Conservation (phyloP, 2,797 vertebrate species). For the Macropodus opercularis region DNA sequence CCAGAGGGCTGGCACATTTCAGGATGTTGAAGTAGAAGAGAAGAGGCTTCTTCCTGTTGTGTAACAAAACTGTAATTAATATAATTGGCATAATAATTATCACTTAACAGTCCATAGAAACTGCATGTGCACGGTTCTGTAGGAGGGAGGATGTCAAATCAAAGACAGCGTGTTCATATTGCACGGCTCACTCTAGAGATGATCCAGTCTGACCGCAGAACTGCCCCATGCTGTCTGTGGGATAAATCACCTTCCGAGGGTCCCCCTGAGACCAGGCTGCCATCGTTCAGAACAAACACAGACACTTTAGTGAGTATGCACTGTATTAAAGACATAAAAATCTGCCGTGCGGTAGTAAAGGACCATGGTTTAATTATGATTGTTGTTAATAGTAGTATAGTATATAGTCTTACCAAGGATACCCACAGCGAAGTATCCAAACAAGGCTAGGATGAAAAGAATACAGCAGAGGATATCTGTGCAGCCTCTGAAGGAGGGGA, state of each 20-base stretch:
- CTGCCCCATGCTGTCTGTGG: constrained; percentile 92
- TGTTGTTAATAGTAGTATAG: neutral
- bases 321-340: no score
- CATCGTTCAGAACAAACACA: constrained; percentile 22
- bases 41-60: constrained; percentile 86
- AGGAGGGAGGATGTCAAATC: no score
- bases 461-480: constrained; percentile 92
- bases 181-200: constrained; percentile 83
- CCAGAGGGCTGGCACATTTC: constrained; percentile 93
- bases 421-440: constrained; percentile 90
- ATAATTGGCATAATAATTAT: no score
- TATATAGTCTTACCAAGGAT: constrained; percentile 84
- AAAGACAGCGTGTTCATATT: neutral
- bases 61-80: no score
- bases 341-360: no score
- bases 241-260: constrained; percentile 93
- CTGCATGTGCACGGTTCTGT: no score
- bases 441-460: constrained; percentile 86
- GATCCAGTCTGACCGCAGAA: constrained; percentile 94
- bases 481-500: constrained; percentile 83
- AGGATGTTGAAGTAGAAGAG: constrained; percentile 97
- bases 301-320: no score
- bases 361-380: no score
- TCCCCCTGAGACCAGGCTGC: constrained; percentile 97
- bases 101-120: no score